Percentiles rank a stretch among this genome's conserved stretches.
Evolutionary conservation across 2,113 vertebrate genomes (phyloP).

Genomic region (Osmerus eperlanus): DNA sequence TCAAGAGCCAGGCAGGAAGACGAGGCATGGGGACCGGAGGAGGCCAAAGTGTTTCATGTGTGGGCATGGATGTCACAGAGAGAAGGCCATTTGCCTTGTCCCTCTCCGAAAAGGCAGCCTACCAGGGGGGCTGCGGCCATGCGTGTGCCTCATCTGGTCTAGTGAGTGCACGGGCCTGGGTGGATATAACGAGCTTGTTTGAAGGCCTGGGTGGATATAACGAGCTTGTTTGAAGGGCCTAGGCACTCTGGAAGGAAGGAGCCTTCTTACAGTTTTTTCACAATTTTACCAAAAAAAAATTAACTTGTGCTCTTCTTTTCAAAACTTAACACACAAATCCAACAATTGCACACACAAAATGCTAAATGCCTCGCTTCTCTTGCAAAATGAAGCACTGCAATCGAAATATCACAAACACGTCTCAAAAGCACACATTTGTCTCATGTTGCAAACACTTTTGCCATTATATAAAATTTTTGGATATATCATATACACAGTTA

Average conservation of each 20-base stretch:
- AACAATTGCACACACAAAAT: too few species aligned
- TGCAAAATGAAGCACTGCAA: too few species aligned
- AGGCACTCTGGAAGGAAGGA: constrained; percentile 32
- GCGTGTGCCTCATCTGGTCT: constrained; percentile 16
- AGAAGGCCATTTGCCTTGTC: constrained; percentile 20
- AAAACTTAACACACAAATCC: too few species aligned
- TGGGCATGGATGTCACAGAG: not conserved
- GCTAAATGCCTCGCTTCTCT: too few species aligned
- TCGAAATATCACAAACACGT: too few species aligned
- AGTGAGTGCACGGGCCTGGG: constrained; percentile 17
- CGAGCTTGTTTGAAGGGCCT: constrained; percentile 31
- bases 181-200: constrained; percentile 38
- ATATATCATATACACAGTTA: too few species aligned
- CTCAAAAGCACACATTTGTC: too few species aligned
- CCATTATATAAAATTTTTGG: too few species aligned
- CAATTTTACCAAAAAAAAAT: too few species aligned
- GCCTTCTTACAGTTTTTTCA: constrained; percentile 3
- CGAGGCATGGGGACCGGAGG: constrained; percentile 34
- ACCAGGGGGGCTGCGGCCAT: constrained; percentile 25
- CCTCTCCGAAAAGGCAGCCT: constrained; percentile 7
- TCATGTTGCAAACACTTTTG: too few species aligned
- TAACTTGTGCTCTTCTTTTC: too few species aligned
- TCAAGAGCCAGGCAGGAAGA: constrained; percentile 56
- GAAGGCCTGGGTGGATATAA: constrained; percentile 40
- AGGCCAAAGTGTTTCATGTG: constrained; percentile 50